Evolutionary conservation across 2,797 vertebrate species (phyloP).

Genomic region (Alca torda): DNA sequence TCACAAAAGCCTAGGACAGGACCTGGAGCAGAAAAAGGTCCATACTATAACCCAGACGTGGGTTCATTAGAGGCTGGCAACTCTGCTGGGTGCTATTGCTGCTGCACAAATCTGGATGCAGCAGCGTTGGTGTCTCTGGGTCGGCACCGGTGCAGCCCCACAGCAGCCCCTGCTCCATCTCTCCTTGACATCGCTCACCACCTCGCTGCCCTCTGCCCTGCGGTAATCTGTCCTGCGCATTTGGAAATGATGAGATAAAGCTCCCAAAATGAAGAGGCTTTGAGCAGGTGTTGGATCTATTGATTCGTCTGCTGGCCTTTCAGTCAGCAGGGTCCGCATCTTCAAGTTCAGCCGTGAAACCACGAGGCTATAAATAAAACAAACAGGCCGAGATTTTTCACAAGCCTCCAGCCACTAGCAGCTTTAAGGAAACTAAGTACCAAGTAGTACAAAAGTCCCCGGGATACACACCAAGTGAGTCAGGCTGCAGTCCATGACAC

Average conservation of each 20-base stretch:
- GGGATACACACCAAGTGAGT: background rate
- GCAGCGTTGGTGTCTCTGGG: background rate
- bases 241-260: background rate
- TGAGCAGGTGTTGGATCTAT: background rate
- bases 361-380: background rate
- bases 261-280: background rate
- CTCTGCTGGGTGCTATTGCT: background rate
- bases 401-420: background rate
- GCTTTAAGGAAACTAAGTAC: background rate
- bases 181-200: background rate
- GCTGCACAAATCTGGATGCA: accelerated
- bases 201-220: background rate
- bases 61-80: background rate
- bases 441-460: background rate
- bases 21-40: background rate
- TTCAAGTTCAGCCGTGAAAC: slow-evolving; percentile 10
- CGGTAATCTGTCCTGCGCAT: background rate
- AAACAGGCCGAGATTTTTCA: slow-evolving; percentile 7
- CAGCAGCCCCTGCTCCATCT: background rate
- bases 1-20: background rate
- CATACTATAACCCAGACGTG: accelerated
- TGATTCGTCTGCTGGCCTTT: slow-evolving; percentile 26
- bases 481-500: background rate
- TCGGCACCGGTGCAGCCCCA: accelerated
- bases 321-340: background rate